A percentile compares a stretch with the other conserved stretches of the same genome.
Evolutionary conservation across 2,113 vertebrate genomes (phyloP).

Genomic region (Caranx melampygus): DNA sequence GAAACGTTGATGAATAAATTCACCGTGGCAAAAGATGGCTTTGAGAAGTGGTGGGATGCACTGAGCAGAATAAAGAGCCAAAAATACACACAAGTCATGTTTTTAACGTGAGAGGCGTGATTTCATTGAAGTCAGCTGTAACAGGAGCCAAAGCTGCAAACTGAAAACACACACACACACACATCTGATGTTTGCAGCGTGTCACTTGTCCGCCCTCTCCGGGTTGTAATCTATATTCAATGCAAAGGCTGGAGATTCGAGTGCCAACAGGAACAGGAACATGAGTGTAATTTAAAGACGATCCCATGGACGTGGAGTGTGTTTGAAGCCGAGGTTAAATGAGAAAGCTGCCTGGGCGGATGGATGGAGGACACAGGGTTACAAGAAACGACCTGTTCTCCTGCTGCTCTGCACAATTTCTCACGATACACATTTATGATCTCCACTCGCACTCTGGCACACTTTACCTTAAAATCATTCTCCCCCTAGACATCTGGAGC

Average conservation of each 20-base stretch:
- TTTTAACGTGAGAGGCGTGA: slow-evolving; percentile 12
- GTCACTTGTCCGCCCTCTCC: slow-evolving; percentile 13
- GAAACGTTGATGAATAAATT: slow-evolving; percentile 17
- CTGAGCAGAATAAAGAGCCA: slow-evolving; percentile 2
- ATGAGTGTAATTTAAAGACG: slow-evolving; percentile 46
- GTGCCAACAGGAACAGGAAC: slow-evolving; percentile 13
- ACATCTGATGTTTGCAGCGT: slow-evolving; percentile 19
- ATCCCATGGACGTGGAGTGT: slow-evolving; percentile 21
- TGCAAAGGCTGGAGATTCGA: slow-evolving; percentile 17
- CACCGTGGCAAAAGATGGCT: not conserved
- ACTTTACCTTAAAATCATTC: slow-evolving; percentile 35
- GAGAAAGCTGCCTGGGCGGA: slow-evolving; percentile 2
- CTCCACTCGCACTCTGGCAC: slow-evolving; percentile 16
- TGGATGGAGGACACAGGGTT: not conserved
- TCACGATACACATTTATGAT: slow-evolving; percentile 48
- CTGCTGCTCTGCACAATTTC: slow-evolving; percentile 51
- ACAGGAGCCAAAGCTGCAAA: not conserved
- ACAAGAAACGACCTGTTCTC: slow-evolving; percentile 23
- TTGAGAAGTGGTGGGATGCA: not conserved
- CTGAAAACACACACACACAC: not conserved
- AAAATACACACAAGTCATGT: not conserved
- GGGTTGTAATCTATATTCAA: slow-evolving; percentile 36
- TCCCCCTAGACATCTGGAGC: slow-evolving; percentile 15
- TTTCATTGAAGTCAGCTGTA: slow-evolving; percentile 20
- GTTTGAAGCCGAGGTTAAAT: slow-evolving; percentile 33